A percentile compares a stretch with the other conserved stretches of the same genome.
Evolutionary conservation across 2,113 vertebrate genomes (phyloP).

Genomic region (Peromyscus maniculatus): DNA sequence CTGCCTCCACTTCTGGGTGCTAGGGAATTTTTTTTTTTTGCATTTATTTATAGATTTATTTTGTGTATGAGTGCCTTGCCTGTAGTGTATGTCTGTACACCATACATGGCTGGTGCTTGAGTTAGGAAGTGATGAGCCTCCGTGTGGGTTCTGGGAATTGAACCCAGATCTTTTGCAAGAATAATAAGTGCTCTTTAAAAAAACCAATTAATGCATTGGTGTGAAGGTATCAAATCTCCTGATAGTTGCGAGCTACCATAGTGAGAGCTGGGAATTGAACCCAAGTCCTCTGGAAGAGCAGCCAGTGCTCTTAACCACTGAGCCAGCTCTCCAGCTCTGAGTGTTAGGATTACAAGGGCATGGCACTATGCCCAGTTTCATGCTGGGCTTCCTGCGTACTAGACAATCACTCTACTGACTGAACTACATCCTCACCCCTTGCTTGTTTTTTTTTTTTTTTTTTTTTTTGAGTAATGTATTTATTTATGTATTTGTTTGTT

Average conservation of each 20-base stretch:
- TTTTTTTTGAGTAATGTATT: too few relatives aligned
- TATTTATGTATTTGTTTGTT: too few relatives aligned
- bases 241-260: too few relatives aligned
- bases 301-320: neutral
- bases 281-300: neutral
- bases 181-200: neutral
- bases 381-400: neutral
- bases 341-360: neutral
- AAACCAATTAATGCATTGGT: too few relatives aligned
- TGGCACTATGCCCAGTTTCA: neutral
- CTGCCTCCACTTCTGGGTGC: neutral
- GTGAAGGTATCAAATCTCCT: too few relatives aligned
- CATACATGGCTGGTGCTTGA: neutral
- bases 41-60: neutral
- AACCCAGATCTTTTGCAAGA: neutral
- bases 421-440: neutral
- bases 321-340: neutral
- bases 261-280: neutral
- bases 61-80: neutral
- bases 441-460: neutral
- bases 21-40: neutral
- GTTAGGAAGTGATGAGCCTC: neutral
- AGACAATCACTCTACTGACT: neutral
- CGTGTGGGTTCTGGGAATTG: neutral
- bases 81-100: neutral